Base-by-base conservation (phyloP, 2,797 vertebrate genomes). In the Kryptopterus vitreolus region DNA sequence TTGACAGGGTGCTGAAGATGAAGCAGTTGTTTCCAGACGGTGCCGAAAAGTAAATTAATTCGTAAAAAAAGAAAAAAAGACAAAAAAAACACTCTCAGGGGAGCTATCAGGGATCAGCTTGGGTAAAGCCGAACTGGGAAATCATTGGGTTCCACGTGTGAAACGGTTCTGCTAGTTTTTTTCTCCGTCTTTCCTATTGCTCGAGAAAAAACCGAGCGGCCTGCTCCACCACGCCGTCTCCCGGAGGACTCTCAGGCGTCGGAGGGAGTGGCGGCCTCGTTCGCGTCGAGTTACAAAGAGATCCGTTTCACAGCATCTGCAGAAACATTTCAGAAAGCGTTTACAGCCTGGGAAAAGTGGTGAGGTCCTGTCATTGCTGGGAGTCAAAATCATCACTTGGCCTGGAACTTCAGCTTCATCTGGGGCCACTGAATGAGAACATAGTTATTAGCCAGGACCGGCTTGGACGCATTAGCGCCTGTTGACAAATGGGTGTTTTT, bases 181-280 rank as follows among this genome's bases (percentile, higher is more conserved):
- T 11, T 35, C 5, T 31, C 3, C 29, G 12, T 38, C 13, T 78
- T 68, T 35, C 46, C 74, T 57, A 33, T 46, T 70, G 66, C 90
- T 93, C 86, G 89, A 92, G 93, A 90, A 87, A 93, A 78, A 92
- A 92, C 93, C 91, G 93, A 92, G 94, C 93, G 92, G 93, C 61
- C 38, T 24, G 69, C 92, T 94, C 91, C 91, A 90, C 92, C 92
- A 90, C 88, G 87, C 91, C 89, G 91, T 94, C 94, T 93, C 94
- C 92, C 91, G 94, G n/a, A 94, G 93, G 95, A 95, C 94, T 93
- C 92, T 93, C 93, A 94, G 95, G 94, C 93, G 92, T 95, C 92
- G 91, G 93, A 94, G 94, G 92, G 92, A 95, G 93, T 91, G 94
- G 91, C 86, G 90, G 91, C 88, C 91, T 94, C 89, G 89, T 90